These are phyloP conservation scores for Mylabris phalerata DNA, from an alignment of 1,140 invertebrate genomes.

Conservation along the genomic window DNA sequence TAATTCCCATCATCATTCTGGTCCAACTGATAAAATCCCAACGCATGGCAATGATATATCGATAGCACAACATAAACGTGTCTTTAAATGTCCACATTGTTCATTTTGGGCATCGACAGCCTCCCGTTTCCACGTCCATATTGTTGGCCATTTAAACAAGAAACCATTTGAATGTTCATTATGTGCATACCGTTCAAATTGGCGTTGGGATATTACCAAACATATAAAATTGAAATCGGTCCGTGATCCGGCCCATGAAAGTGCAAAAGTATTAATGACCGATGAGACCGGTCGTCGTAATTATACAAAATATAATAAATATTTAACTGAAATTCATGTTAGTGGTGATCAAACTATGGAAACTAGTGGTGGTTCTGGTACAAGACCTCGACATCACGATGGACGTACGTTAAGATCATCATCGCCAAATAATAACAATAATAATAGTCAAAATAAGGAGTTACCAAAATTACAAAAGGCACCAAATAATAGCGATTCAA, in stretches of 20 bases:
- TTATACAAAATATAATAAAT: slow-evolving; percentile 88
- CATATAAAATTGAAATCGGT: slow-evolving; percentile 86
- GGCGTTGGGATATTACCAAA: slow-evolving; percentile 94
- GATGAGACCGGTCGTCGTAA: slow-evolving; percentile 85
- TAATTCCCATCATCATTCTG: slow-evolving; percentile 12
- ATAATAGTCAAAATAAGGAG: slow-evolving; percentile 35
- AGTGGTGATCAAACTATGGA: slow-evolving; percentile 35
- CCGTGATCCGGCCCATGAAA: slow-evolving; percentile 69
- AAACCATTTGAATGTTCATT: slow-evolving; percentile 93
- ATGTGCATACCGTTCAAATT: slow-evolving; percentile 88
- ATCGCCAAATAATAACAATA: slow-evolving; percentile 38
- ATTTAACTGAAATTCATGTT: slow-evolving; percentile 63
- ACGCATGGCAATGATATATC: slow-evolving; percentile 42
- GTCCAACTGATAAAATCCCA: slow-evolving; percentile 36
- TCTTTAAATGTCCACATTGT: slow-evolving; percentile 86
- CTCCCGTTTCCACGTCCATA: slow-evolving; percentile 88
- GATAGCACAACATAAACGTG: slow-evolving; percentile 43
- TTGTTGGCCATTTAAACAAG: slow-evolving; percentile 84
- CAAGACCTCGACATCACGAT: slow-evolving; percentile 30
- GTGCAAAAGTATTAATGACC: slow-evolving; percentile 77
- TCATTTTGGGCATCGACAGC: slow-evolving; percentile 84
- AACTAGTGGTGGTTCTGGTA: slow-evolving; percentile 39
- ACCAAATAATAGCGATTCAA: slow-evolving; percentile 37
- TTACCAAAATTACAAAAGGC: slow-evolving; percentile 45
- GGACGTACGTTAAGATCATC: slow-evolving; percentile 12